Evolutionary conservation across 1,140 invertebrate genomes (phyloP), one percentile per base, ranked within the genome.

Genomic region (Apis laboriosa): DNA sequence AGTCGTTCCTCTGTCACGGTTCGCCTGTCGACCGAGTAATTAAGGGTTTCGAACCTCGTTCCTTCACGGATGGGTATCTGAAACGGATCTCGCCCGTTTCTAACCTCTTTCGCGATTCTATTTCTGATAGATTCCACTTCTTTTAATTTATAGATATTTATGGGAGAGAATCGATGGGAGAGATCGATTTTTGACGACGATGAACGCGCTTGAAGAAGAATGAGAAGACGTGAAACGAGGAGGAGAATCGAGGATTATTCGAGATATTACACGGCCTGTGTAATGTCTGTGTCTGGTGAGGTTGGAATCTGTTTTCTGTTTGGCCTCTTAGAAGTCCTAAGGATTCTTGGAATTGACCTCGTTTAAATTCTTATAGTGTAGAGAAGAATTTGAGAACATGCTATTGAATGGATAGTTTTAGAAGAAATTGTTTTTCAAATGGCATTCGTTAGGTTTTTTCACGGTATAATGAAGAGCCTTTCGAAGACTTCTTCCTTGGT

Each of bases 1-100:
- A 56, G 63, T 70, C 83, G 78, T 75, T 70, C 77, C 80, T 73
- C 86, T 85, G 86, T 87, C 86, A 84, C 77, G 73, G 61, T 13
- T 55, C 24, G 71, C 51, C 70, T 43, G 72, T 64, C 76, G 56
- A 53, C 71, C 64, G 83, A 84, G 86, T 82, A 88, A 88, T 88
- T 88, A 84, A 87, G 63, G 34, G 56, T 61, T 72, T 8, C 55
- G 60, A 71, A 66, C 71, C 71, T 66, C 56, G 74, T 78, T 83
- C 24, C 84, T 56, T 49, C 34, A 68, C 84, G 79, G 63, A 5
- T 28, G 70, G 24, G 51, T 60, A 68, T 55, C 24, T 21, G 55
- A n/a, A 63, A 77, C 51, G 34, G 24, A 24, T 15, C 5, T 15
- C 5, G 34, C 34, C 34, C 34, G 34, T 43, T 60, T 51, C 28